Percentiles rank a stretch among this genome's conserved stretches.
Conservation (phyloP, 2,888 invertebrate species). For the Spilosoma lubricipeda region DNA sequence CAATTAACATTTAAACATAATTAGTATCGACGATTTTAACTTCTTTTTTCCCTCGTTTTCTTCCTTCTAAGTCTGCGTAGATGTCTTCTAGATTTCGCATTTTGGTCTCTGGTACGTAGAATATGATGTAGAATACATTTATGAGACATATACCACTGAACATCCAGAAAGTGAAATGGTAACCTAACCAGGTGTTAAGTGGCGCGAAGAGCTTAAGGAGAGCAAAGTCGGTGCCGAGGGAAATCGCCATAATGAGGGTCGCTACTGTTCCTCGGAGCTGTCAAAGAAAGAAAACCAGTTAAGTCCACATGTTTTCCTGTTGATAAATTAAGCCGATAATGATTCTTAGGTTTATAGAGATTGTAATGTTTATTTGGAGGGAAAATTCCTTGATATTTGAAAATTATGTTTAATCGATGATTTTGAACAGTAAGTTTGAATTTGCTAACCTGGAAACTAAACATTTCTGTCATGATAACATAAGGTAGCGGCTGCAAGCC, state of each 20-base stretch:
- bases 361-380: no score
- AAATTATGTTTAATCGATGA: background rate
- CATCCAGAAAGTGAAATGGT: conserved; percentile 92
- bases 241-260: conserved; percentile 82
- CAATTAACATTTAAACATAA: conserved; percentile 52
- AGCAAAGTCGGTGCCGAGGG: conserved; percentile 93
- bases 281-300: conserved; percentile 16
- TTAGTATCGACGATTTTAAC: conserved; percentile 63
- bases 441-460: conserved; percentile 74
- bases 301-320: background rate
- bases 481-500: conserved; percentile 79
- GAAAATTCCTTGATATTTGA: no score
- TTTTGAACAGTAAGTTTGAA: background rate
- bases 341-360: background rate
- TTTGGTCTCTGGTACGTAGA: conserved; percentile 97
- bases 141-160: conserved; percentile 91
- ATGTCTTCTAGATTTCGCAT: conserved; percentile 96
- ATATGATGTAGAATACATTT: conserved; percentile 92
- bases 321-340: background rate
- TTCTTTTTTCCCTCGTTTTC: conserved; percentile 59
- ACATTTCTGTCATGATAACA: conserved; percentile 83
- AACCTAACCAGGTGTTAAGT: conserved; percentile 88
- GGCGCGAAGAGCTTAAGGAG: conserved; percentile 94
- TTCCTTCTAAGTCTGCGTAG: conserved; percentile 91
- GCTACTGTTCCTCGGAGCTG: conserved; percentile 82